Base-by-base conservation (phyloP, 2,113 vertebrate species). In the Rhipidura dahli region DNA sequence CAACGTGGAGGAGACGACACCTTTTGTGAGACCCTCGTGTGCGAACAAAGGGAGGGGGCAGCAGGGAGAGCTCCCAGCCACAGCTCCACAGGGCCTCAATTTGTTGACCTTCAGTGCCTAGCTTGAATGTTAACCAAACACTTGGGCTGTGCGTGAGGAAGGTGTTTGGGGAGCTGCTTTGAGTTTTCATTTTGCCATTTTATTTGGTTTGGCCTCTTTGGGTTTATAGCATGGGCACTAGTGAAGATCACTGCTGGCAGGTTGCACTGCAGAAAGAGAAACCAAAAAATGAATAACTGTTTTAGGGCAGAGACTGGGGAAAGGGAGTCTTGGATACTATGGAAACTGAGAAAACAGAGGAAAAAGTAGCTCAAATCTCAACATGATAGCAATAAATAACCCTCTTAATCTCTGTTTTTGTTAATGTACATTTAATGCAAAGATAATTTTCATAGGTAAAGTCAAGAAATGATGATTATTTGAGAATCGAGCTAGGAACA, bases 1-100 rank as follows among this genome's bases (percentile, higher is more conserved):
- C 30, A 22, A 42, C 3, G 23, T 0, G 0, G 75, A 86, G 39
- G 72, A 78, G 72, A 49, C 1, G 27, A 50, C 0, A 22, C 53
- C 82, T 64, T 96, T 93, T 82, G 84, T 87, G 89, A 83, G 42
- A 54, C 26, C 59, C 77, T 56, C 11, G 2, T 19, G 63, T 21
- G n/a, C 1, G 2, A 90, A 66, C 87, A 96, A 93, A 95, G 59
- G 75, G 69, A 37, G 0, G 0, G 63, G 72, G 59, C 81, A 93
- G 78, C 45, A 15, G 73, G 30, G 45, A 95, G n/a, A 95, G 59
- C 26, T 53, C 72, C n/a, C 61, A 59, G 49, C 73, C 73, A 75
- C 75, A 53, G 63, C 49, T 91, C 53, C 86, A 40, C 73, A 93
- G 50, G 42, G 66, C 75, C 59, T 63, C 91, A 59, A 45, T 85